Percentiles rank a stretch among this genome's conserved stretches.
phyloP scores from a whole-genome alignment of 2,888 invertebrate genomes.

The Nasonovia ribisnigri region DNA sequence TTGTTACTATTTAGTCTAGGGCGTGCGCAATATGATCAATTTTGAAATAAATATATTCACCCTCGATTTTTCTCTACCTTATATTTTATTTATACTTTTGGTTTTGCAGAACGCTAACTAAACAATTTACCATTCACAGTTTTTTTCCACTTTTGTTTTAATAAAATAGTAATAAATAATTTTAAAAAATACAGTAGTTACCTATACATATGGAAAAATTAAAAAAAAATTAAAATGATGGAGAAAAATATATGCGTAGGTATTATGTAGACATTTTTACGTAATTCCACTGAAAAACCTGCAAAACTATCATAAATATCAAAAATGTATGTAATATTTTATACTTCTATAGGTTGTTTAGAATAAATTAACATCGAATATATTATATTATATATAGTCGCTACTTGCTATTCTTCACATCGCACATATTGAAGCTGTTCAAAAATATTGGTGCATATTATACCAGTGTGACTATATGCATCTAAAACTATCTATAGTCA shows the following conservation, averaged over 20 bases:
- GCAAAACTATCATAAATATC: too few relatives aligned
- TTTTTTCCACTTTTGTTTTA: not conserved
- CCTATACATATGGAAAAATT: not conserved
- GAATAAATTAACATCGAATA: too few relatives aligned
- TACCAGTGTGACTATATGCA: too few relatives aligned
- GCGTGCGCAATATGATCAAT: not conserved
- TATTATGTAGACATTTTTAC: too few relatives aligned
- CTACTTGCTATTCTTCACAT: too few relatives aligned
- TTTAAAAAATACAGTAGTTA: not conserved
- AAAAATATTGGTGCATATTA: too few relatives aligned
- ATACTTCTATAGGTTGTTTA: too few relatives aligned
- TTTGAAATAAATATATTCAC: slow-evolving; percentile 31
- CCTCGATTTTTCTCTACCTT: not conserved
- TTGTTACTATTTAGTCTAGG: not conserved
- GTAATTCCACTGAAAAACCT: too few relatives aligned
- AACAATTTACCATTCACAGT: not conserved
- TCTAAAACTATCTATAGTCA: not conserved
- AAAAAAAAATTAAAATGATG: not conserved
- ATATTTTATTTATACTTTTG: not conserved
- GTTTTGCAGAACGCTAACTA: not conserved
- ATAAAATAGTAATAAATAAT: not conserved
- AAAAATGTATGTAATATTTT: too few relatives aligned
- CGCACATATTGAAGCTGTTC: too few relatives aligned
- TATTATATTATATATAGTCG: too few relatives aligned
- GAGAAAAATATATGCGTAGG: not conserved